These are phyloP conservation scores for Pterocles orientalis DNA, from an alignment of 2,113 vertebrate genomes.

Conservation along the genomic window DNA sequence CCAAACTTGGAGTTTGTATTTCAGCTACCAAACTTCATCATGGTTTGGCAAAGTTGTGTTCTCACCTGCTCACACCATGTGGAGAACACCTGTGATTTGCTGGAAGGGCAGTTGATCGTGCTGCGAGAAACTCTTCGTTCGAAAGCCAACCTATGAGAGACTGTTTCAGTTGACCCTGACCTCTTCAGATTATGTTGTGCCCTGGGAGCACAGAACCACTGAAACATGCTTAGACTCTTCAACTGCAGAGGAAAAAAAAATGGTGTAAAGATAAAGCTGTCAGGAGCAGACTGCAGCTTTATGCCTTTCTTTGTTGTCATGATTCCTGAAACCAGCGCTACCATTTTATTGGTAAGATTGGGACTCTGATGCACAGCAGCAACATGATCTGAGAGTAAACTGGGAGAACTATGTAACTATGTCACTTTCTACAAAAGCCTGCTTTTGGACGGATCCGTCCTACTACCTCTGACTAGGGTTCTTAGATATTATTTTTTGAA, in stretches of 20 bases:
- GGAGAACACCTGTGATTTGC: conserved; percentile 32
- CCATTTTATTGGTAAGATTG: neutral
- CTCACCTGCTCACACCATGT: conserved; percentile 37
- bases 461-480: neutral
- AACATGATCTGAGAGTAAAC: neutral
- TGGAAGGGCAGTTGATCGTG: neutral
- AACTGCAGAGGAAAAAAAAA: neutral
- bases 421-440: neutral
- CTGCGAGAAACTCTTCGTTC: neutral
- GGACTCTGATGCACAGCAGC: neutral
- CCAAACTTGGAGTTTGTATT: conserved; percentile 1
- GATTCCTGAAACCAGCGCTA: neutral
- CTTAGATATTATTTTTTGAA: neutral
- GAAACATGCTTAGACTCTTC: neutral
- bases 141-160: neutral
- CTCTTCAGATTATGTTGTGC: neutral
- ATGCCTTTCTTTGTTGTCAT: neutral
- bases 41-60: neutral
- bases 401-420: neutral
- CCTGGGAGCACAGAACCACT: neutral
- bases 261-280: neutral
- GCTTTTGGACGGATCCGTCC: neutral
- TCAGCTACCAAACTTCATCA: conserved; percentile 42
- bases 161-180: neutral
- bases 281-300: neutral